Evolutionary conservation across 2,797 vertebrate genomes (phyloP).

Genomic region (Pempheris klunzingeri): DNA sequence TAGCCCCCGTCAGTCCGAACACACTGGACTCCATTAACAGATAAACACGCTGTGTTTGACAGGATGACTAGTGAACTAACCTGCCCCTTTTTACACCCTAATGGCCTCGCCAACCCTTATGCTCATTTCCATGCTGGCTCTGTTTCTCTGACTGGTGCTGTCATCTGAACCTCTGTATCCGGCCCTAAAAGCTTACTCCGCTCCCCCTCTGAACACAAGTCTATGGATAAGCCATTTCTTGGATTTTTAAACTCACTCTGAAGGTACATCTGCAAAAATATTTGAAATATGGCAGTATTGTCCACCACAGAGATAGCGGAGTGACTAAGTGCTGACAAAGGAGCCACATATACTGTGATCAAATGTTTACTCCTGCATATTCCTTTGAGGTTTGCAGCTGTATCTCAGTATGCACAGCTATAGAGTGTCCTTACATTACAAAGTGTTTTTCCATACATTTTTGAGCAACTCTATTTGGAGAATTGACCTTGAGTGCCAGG

Average conservation of each 20-base stretch:
- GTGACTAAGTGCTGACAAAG: not conserved
- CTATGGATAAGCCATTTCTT: constrained; percentile 16
- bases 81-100: not conserved
- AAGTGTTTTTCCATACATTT: constrained; percentile 15
- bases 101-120: not conserved
- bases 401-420: not conserved
- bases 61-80: constrained; percentile 15
- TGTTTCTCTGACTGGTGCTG: constrained; percentile 10
- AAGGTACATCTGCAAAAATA: constrained; percentile 20
- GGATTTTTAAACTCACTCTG: constrained; percentile 24
- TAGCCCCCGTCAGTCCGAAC: not conserved
- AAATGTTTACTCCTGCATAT: constrained; percentile 15
- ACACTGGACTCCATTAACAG: constrained; percentile 43
- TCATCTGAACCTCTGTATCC: constrained; percentile 39
- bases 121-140: constrained; percentile 14
- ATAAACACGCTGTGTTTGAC: constrained; percentile 21
- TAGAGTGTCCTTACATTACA: not conserved
- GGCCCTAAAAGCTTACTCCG: constrained; percentile 32
- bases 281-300: constrained; percentile 19
- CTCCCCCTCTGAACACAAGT: constrained; percentile 33
- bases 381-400: not conserved
- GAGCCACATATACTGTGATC: constrained; percentile 12
- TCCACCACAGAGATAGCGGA: constrained; percentile 14
- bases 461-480: not conserved
- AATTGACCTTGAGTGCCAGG: constrained; percentile 25